A percentile compares a stretch with the other conserved stretches of the same genome.
phyloP scores from a whole-genome alignment of 2,888 invertebrate species.

The Teleogryllus oceanicus region DNA sequence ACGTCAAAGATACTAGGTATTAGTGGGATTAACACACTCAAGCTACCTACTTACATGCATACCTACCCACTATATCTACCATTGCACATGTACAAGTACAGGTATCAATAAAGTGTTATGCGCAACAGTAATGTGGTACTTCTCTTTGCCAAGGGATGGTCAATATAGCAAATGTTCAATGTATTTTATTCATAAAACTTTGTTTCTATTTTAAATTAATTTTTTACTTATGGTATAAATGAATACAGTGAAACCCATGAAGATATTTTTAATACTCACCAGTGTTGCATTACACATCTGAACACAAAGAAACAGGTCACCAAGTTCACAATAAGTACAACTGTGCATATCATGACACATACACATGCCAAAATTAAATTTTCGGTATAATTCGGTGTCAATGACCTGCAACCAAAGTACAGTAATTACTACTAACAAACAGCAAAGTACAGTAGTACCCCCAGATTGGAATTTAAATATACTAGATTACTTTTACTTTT shows the following conservation, averaged over 20 bases:
- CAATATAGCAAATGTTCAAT: no score
- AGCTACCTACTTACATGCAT: no score
- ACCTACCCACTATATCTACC: no score
- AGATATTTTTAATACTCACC: slow-evolving; percentile 43
- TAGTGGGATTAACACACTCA: no score
- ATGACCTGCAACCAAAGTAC: slow-evolving; percentile 54
- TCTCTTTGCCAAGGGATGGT: neutral
- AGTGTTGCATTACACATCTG: slow-evolving; percentile 67
- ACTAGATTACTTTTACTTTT: slow-evolving; percentile 19
- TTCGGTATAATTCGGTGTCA: slow-evolving; percentile 67
- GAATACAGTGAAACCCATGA: no score
- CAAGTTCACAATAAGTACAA: slow-evolving; percentile 69
- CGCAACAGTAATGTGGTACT: neutral
- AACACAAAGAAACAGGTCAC: slow-evolving; percentile 78
- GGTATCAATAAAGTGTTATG: neutral
- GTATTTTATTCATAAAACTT: no score
- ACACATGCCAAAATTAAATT: slow-evolving; percentile 71
- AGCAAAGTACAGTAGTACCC: no score
- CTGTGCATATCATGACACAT: slow-evolving; percentile 76
- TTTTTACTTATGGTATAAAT: no score
- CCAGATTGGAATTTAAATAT: slow-evolving; percentile 18
- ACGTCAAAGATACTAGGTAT: no score
- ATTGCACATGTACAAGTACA: no score
- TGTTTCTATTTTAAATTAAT: no score
- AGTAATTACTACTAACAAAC: no score